Evolutionary conservation across 1,140 invertebrate genomes (phyloP).

Genomic region (Aphidius gifuensis): DNA sequence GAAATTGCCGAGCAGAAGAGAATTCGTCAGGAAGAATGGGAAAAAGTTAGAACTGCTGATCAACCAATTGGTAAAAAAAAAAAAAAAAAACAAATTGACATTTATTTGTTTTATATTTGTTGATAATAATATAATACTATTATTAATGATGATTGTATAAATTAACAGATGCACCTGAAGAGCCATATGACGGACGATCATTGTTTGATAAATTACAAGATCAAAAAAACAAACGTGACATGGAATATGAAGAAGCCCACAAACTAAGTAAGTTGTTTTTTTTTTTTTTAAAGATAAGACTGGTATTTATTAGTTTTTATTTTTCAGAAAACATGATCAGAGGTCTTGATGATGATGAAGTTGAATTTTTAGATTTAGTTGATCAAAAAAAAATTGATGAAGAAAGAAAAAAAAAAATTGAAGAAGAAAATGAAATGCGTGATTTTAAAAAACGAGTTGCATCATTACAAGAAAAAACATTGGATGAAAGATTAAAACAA

Average conservation of each 20-base stretch:
- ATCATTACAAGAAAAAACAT: conserved; percentile 71
- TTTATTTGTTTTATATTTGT: conserved; percentile 17
- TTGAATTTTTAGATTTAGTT: conserved; percentile 87
- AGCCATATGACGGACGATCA: conserved; percentile 75
- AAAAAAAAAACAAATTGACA: conserved; percentile 15
- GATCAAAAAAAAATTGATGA: conserved; percentile 81
- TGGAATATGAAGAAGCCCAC: conserved; percentile 92
- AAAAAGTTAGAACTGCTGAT: conserved; percentile 82
- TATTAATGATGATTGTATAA: conserved; percentile 12
- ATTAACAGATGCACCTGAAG: conserved; percentile 78
- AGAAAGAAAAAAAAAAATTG: conserved; percentile 73
- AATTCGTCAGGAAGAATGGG: conserved; percentile 89
- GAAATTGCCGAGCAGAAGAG: conserved; percentile 78
- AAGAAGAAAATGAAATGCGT: conserved; percentile 77
- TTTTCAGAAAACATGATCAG: conserved; percentile 88
- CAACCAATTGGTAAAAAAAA: conserved; percentile 74
- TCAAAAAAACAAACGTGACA: conserved; percentile 84
- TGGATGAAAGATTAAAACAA: conserved; percentile 63
- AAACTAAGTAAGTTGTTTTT: conserved; percentile 74
- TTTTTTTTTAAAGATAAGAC: neutral
- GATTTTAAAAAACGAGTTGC: conserved; percentile 80
- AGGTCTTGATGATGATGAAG: conserved; percentile 92
- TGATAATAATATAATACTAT: conserved; percentile 26
- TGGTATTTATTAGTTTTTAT: conserved; percentile 19
- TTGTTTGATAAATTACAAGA: conserved; percentile 87